Evolutionary conservation across 2,113 vertebrate genomes (phyloP).

Genomic region (Dendrocopos noguchii): DNA sequence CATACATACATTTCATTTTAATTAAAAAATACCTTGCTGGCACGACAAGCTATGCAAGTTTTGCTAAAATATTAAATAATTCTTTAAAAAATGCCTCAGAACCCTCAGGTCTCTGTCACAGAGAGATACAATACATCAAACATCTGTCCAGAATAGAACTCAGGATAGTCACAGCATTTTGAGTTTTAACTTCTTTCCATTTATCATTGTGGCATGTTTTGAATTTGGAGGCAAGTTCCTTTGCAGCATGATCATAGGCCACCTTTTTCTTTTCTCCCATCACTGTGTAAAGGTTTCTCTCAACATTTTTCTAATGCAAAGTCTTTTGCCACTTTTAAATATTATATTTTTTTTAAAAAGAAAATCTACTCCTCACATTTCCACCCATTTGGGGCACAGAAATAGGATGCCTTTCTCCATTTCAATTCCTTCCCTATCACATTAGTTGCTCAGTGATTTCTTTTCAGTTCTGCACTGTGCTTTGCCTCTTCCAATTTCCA

Average conservation of each 20-base stretch:
- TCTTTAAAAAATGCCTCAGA: slow-evolving; percentile 2
- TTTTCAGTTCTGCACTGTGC: slow-evolving; percentile 69
- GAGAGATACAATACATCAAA: slow-evolving; percentile 65
- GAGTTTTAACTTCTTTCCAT: slow-evolving; percentile 54
- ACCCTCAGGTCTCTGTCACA: slow-evolving; percentile 66
- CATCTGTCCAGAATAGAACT: slow-evolving; percentile 61
- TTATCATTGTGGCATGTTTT: slow-evolving; percentile 43
- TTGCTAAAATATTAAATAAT: slow-evolving; percentile 65
- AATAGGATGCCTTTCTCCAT: slow-evolving; percentile 51
- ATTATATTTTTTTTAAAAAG: not conserved
- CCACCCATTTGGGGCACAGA: slow-evolving; percentile 26
- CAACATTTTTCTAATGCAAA: not conserved
- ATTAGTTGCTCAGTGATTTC: slow-evolving; percentile 67
- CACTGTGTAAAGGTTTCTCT: not conserved
- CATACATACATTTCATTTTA: slow-evolving; percentile 66
- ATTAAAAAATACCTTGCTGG: slow-evolving; percentile 72
- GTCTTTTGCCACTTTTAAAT: not conserved
- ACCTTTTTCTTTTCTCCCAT: not conserved
- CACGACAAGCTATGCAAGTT: slow-evolving; percentile 65
- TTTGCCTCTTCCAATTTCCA: slow-evolving; percentile 72
- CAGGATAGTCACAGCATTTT: slow-evolving; percentile 29
- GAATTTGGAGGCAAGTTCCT: slow-evolving; percentile 34
- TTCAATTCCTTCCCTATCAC: slow-evolving; percentile 53
- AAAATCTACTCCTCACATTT: slow-evolving; percentile 33
- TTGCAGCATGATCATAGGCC: not conserved